These are phyloP conservation scores for Corythoichthys intestinalis DNA, from an alignment of 2,113 vertebrate species.

Conservation along the genomic window DNA sequence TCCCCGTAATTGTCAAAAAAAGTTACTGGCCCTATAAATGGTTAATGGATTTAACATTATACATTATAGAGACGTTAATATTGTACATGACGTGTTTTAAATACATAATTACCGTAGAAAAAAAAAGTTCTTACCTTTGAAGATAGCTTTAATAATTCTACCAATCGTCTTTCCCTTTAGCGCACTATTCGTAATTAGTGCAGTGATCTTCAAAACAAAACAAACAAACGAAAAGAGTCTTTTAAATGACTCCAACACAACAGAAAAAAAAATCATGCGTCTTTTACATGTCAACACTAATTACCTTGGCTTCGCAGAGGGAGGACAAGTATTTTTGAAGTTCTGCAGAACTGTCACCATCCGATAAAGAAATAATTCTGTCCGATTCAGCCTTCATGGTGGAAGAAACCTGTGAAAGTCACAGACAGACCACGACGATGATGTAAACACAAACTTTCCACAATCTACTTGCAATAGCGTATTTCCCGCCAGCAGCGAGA, in stretches of 20 bases:
- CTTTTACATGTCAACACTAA: not conserved
- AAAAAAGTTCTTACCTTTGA: constrained; percentile 77
- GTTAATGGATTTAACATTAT: not conserved
- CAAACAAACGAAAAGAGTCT: not conserved
- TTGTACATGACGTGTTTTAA: not conserved
- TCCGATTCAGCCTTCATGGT: constrained; percentile 58
- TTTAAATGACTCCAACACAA: not conserved
- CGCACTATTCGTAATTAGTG: constrained; percentile 75
- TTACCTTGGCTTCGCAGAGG: constrained; percentile 62
- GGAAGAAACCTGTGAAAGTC: not conserved
- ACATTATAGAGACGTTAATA: not conserved
- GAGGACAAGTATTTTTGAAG: constrained; percentile 67
- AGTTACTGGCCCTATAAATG: not conserved
- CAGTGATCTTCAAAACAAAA: constrained; percentile 65
- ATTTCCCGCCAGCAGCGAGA: constrained; percentile 4
- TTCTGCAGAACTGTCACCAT: constrained; percentile 46
- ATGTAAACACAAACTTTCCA: not conserved
- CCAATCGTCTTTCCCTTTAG: constrained; percentile 79
- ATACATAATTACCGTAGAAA: not conserved
- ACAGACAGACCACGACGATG: not conserved
- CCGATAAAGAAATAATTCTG: constrained; percentile 60
- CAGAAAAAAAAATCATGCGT: not conserved
- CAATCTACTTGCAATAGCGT: not conserved
- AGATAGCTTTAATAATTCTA: constrained; percentile 79
- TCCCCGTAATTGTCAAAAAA: too few species aligned